Evolutionary conservation across 2,797 vertebrate species (phyloP).

Genomic region (Centroberyx gerrardi): DNA sequence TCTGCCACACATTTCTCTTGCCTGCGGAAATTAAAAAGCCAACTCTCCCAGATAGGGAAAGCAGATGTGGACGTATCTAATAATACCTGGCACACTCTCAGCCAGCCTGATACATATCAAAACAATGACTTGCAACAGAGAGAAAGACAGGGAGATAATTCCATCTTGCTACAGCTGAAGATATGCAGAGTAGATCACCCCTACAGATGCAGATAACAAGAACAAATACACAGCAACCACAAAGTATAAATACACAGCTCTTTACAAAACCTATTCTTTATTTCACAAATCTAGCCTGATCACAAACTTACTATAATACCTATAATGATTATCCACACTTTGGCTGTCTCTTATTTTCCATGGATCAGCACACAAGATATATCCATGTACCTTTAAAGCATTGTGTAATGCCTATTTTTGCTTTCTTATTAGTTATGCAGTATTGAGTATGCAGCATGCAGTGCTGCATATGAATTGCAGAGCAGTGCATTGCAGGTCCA

Average conservation of each 20-base stretch:
- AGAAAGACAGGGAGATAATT: slow-evolving; percentile 20
- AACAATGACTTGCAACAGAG: slow-evolving; percentile 29
- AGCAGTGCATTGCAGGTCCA: slow-evolving; percentile 66
- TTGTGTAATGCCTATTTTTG: slow-evolving; percentile 63
- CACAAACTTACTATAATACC: neutral
- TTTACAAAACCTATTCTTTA: neutral
- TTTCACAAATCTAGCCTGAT: neutral
- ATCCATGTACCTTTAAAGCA: neutral
- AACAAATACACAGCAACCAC: neutral
- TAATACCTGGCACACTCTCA: slow-evolving; percentile 38
- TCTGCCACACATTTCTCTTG: slow-evolving; percentile 41
- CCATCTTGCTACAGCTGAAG: slow-evolving; percentile 5
- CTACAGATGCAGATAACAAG: neutral
- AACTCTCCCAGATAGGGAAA: slow-evolving; percentile 40
- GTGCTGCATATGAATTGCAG: slow-evolving; percentile 39
- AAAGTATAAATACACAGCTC: neutral
- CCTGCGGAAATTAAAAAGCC: slow-evolving; percentile 73
- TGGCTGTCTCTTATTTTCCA: neutral
- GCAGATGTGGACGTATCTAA: slow-evolving; percentile 37
- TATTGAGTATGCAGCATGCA: slow-evolving; percentile 45
- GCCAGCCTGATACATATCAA: slow-evolving; percentile 52
- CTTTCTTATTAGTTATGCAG: slow-evolving; percentile 49
- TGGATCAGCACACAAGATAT: neutral
- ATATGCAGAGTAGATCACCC: slow-evolving; percentile 8
- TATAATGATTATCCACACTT: neutral